Conservation (phyloP, 2,113 vertebrate genomes). For the Pandion haliaetus region DNA sequence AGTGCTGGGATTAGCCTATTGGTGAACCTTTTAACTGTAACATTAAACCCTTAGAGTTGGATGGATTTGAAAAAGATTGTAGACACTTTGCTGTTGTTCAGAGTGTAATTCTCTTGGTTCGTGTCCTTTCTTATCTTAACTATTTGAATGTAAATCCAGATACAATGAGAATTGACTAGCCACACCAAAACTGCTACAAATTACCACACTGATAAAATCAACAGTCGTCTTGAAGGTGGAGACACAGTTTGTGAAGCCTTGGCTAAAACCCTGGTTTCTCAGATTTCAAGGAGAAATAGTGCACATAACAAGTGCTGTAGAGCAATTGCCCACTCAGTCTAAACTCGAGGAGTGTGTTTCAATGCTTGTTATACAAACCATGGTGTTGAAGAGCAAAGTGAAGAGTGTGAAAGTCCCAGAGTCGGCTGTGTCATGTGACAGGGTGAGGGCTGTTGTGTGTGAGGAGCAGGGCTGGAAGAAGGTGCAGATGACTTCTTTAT, state of each 20-base stretch:
- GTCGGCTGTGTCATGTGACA: not conserved
- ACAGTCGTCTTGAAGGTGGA: not conserved
- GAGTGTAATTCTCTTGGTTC: not conserved
- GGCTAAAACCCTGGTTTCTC: not conserved
- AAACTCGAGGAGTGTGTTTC: not conserved
- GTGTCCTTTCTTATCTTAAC: not conserved
- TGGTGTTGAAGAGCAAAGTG: not conserved
- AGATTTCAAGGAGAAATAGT: not conserved
- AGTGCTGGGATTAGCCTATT: not conserved
- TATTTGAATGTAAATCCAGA: not conserved
- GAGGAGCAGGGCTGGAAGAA: not conserved
- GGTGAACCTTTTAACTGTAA: not conserved
- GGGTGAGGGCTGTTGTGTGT: fast-evolving
- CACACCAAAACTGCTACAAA: not conserved
- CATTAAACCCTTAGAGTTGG: not conserved
- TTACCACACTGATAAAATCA: not conserved
- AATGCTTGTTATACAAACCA: not conserved
- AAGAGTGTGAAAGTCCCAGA: fast-evolving
- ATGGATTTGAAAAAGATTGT: not conserved
- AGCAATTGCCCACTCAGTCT: not conserved
- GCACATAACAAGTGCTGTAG: not conserved
- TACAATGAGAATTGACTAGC: not conserved
- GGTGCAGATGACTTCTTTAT: not conserved
- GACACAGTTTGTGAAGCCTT: not conserved
- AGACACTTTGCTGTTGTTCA: not conserved